phyloP scores from a whole-genome alignment of 2,888 invertebrate species.

The Phymatocera aterrima region DNA sequence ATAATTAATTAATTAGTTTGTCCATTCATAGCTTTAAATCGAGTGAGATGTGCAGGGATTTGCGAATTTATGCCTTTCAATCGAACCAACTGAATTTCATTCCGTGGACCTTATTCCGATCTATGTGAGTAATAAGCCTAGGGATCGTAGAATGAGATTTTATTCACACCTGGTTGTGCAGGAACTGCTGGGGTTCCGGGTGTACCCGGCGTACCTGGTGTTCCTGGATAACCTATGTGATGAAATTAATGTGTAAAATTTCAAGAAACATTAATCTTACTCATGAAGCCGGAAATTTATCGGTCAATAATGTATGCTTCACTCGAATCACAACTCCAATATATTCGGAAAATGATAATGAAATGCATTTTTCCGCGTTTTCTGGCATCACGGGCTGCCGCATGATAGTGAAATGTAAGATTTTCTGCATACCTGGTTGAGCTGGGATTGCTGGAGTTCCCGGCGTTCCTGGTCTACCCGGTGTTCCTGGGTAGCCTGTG shows the following conservation, averaged over 20 bases:
- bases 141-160: background rate
- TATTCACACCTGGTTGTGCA: slow-evolving; percentile 41
- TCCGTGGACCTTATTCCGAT: too few relatives aligned
- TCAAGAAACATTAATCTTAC: too few relatives aligned
- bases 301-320: too few relatives aligned
- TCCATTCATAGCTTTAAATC: too few relatives aligned
- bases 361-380: background rate
- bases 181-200: slow-evolving; percentile 67
- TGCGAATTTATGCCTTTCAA: too few relatives aligned
- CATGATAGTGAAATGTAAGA: background rate
- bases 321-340: background rate
- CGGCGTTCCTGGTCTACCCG: slow-evolving; percentile 59
- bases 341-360: background rate
- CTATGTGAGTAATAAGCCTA: background rate
- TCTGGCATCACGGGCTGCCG: too few relatives aligned
- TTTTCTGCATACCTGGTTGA: slow-evolving; percentile 47
- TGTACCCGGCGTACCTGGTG: slow-evolving; percentile 58
- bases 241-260: too few relatives aligned
- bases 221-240: slow-evolving; percentile 44
- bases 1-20: too few relatives aligned
- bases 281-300: too few relatives aligned
- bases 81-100: too few relatives aligned
- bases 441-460: slow-evolving; percentile 60
- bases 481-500: slow-evolving; percentile 63
- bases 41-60: too few relatives aligned